Evolutionary conservation across 1,140 invertebrate genomes (phyloP), one percentile per base, ranked within the genome.

Genomic region (Mamestra configurata): DNA sequence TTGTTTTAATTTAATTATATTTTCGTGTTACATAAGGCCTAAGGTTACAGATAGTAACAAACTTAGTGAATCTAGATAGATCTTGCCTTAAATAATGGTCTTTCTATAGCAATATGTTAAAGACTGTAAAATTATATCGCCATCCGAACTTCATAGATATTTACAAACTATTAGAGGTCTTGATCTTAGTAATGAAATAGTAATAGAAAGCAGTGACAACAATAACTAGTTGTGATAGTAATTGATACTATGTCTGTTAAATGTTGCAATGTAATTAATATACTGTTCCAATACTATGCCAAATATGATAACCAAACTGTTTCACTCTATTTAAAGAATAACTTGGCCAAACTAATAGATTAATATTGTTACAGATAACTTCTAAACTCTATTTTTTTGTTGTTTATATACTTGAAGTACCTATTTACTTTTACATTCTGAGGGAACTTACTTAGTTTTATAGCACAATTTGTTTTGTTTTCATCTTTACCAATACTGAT

Each of bases 221-320:
- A 53, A 51, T 77, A 77, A 53, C 35, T 77, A 77, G 59, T 35
- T 53, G 15, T 77, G 75, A 51, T 73, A 57, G 27, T 64, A 61
- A 24, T 46, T 35, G 49, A 55, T 46, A 61, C 31, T 76, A 55
- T 40, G 55, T 27, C 53, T 51, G 46, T 61, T 66, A 18, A 61
- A 77, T 66, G 61, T 77, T 77, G 66, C 27, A n/a, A 75, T 53
- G n/a, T 73, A 73, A 43, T n/a, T 40, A 75, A 24, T 51, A 77
- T 27, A 51, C 71, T 64, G 35, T 79, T 66, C 35, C 37, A 77
- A 40, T 82, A 70, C 40, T 53, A 76, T 75, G 79, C 83, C 83
- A 84, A 84, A 84, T 84, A 79, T 77, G 59, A 51, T 77, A 82
- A 84, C 83, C 83, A 84, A 82, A 84, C 81, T 72, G 49, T 78